phyloP scores from a whole-genome alignment of 2,113 vertebrate species.

The Copsychus sechellarum region DNA sequence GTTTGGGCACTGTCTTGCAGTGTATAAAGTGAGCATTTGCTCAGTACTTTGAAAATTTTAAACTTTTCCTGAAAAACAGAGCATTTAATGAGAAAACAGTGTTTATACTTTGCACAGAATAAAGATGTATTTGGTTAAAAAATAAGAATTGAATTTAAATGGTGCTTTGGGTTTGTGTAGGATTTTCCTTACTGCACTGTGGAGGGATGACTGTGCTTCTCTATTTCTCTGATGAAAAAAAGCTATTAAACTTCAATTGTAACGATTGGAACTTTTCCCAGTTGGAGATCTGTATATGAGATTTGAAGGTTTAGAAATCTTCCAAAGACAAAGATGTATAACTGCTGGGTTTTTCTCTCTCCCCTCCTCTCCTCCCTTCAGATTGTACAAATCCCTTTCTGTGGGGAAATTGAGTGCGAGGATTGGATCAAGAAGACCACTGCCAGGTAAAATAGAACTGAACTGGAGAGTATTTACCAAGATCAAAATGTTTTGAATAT shows the following conservation, averaged over 20 bases:
- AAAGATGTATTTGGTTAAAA: neutral
- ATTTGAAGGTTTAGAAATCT: neutral
- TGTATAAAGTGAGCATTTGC: neutral
- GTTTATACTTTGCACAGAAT: neutral
- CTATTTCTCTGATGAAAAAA: neutral
- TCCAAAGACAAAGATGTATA: neutral
- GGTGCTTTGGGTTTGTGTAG: neutral
- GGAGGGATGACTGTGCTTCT: neutral
- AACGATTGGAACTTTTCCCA: neutral
- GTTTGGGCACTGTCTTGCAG: neutral
- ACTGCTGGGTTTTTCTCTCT: neutral
- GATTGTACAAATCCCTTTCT: slow-evolving; percentile 97
- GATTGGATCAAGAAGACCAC: slow-evolving; percentile 98
- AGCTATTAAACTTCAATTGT: neutral
- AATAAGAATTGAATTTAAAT: neutral
- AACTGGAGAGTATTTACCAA: neutral
- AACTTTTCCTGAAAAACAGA: neutral
- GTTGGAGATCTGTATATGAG: neutral
- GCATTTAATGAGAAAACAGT: neutral
- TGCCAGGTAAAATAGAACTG: slow-evolving; percentile 81
- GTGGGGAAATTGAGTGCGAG: slow-evolving; percentile 91
- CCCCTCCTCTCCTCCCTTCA: neutral
- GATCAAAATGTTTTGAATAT: neutral
- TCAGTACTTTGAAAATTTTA: neutral
- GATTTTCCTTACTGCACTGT: neutral